phyloP scores from a whole-genome alignment of 2,113 vertebrate species.

The Tachysurus vachellii region DNA sequence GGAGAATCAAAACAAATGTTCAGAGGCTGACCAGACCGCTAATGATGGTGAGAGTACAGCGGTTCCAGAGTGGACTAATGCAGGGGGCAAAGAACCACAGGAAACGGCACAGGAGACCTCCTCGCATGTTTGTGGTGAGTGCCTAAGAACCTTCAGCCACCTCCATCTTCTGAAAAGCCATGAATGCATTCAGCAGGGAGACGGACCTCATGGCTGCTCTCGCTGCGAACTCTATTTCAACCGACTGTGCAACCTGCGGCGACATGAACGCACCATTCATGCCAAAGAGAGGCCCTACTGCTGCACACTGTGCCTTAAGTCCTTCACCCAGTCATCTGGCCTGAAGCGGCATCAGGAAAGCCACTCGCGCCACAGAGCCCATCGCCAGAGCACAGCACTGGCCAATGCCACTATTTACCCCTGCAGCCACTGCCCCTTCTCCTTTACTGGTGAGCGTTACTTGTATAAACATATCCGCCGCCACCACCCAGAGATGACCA shows the following conservation, averaged over 20 bases:
- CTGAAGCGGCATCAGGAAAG: conserved; percentile 73
- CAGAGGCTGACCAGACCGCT: conserved; percentile 16
- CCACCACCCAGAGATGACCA: conserved; percentile 69
- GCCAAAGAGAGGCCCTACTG: conserved; percentile 50
- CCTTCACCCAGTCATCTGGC: conserved; percentile 62
- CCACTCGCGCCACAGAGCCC: conserved; percentile 54
- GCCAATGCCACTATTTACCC: conserved; percentile 65
- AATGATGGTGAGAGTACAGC: conserved; percentile 15
- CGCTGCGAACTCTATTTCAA: conserved; percentile 66
- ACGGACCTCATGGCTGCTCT: conserved; percentile 60
- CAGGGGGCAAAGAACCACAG: background rate
- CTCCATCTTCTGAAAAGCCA: conserved; percentile 65
- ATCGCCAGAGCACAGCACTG: conserved; percentile 50
- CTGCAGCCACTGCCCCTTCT: conserved; percentile 72
- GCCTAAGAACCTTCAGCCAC: conserved; percentile 61
- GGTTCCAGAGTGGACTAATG: conserved; percentile 15
- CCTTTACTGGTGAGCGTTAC: conserved; percentile 74
- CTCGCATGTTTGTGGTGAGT: conserved; percentile 60
- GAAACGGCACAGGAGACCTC: conserved; percentile 9
- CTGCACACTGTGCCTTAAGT: conserved; percentile 69
- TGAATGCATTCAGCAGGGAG: conserved; percentile 55
- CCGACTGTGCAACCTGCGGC: conserved; percentile 62
- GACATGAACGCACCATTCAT: conserved; percentile 68
- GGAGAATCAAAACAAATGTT: background rate
- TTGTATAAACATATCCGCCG: conserved; percentile 73